phyloP scores from a whole-genome alignment of 1,140 invertebrate genomes.

The Sipha flava region DNA sequence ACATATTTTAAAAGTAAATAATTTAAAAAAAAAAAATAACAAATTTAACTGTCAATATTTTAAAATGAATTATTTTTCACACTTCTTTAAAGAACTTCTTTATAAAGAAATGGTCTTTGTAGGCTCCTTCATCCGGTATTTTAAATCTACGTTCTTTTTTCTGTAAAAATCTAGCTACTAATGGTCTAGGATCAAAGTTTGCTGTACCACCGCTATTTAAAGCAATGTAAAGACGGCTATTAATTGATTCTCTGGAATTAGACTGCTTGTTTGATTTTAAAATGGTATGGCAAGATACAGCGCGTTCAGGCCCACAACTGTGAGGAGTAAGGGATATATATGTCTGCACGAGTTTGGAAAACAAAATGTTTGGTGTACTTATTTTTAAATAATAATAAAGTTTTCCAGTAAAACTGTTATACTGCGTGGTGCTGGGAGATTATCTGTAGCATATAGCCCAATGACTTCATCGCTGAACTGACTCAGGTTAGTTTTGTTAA shows the following conservation, averaged over 20 bases:
- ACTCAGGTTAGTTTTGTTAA: too few relatives aligned
- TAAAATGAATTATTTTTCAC: too few relatives aligned
- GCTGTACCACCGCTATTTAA: too few relatives aligned
- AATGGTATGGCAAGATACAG: background rate
- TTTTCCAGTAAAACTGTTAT: background rate
- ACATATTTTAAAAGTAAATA: too few relatives aligned
- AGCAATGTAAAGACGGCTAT: too few relatives aligned
- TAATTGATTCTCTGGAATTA: too few relatives aligned
- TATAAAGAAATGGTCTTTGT: background rate
- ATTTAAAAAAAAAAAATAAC: too few relatives aligned
- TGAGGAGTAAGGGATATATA: background rate
- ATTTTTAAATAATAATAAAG: background rate
- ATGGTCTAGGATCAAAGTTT: background rate
- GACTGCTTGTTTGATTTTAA: too few relatives aligned
- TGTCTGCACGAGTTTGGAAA: background rate
- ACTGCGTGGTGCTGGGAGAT: too few relatives aligned
- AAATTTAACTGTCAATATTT: too few relatives aligned
- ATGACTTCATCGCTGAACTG: too few relatives aligned
- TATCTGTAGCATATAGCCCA: background rate
- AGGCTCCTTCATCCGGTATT: background rate
- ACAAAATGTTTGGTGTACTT: background rate
- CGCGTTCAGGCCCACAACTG: background rate
- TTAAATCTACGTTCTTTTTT: background rate
- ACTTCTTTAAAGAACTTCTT: background rate
- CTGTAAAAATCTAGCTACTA: background rate